Conservation (phyloP, 2,113 vertebrate genomes). For the Clarias magur region DNA sequence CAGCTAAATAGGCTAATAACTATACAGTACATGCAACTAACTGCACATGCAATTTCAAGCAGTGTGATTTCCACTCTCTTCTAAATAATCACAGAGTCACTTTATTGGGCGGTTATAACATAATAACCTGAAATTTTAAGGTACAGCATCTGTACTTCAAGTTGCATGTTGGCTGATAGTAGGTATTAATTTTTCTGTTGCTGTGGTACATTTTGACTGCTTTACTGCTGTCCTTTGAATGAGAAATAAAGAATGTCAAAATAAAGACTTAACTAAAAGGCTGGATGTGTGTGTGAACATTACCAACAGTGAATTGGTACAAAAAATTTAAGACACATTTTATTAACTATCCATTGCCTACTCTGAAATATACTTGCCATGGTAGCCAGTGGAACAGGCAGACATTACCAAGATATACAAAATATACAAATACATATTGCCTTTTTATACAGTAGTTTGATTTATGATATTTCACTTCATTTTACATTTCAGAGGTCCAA, state of each 20-base stretch:
- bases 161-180: background rate
- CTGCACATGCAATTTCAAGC: too few species aligned
- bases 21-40: background rate
- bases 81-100: background rate
- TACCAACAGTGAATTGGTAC: background rate
- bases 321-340: background rate
- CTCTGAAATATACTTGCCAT: too few species aligned
- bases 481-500: too few species aligned
- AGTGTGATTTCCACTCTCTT: background rate
- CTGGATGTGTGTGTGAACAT: background rate
- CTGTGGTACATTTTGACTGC: background rate
- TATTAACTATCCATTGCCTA: background rate
- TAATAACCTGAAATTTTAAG: background rate
- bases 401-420: too few species aligned
- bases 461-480: too few species aligned
- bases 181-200: background rate
- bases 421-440: too few species aligned
- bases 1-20: background rate
- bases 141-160: background rate
- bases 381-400: too few species aligned
- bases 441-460: too few species aligned
- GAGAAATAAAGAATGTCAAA: background rate
- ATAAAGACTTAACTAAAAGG: background rate
- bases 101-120: background rate
- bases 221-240: background rate